Evolutionary conservation across 2,113 vertebrate genomes (phyloP).

Genomic region (Condylura cristata): DNA sequence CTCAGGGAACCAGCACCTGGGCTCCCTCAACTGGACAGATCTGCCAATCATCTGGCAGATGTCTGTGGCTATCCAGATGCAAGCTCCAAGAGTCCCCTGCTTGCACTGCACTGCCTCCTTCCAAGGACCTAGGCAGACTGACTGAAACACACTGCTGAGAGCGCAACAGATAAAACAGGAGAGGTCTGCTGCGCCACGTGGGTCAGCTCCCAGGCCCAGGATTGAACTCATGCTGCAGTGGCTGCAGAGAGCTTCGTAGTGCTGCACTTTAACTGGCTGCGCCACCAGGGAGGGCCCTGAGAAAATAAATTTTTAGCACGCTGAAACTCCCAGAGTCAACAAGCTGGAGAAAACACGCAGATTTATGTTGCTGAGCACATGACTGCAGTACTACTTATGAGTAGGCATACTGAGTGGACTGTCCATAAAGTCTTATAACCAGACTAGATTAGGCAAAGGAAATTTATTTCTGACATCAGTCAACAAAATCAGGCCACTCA

Average conservation of each 20-base stretch:
- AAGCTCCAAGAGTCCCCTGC: background rate
- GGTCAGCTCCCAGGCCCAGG: too few relatives aligned
- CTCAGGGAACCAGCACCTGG: too few relatives aligned
- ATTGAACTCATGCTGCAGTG: too few relatives aligned
- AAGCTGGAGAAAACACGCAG: background rate
- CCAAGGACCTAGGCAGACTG: too few relatives aligned
- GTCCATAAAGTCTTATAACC: background rate
- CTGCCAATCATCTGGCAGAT: background rate
- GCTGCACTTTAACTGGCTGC: too few relatives aligned
- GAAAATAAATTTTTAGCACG: background rate
- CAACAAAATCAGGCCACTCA: background rate
- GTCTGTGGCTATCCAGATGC: background rate
- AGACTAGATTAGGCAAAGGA: background rate
- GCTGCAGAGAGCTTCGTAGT: too few relatives aligned
- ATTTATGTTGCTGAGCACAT: background rate
- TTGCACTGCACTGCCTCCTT: background rate
- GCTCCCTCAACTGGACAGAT: fast-evolving
- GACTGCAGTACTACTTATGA: background rate
- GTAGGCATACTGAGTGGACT: background rate
- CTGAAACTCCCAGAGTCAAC: background rate
- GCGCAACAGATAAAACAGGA: too few relatives aligned
- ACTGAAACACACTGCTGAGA: too few relatives aligned
- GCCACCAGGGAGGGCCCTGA: too few relatives aligned
- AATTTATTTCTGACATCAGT: background rate
- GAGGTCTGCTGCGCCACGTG: too few relatives aligned